Conservation (phyloP, 2,113 vertebrate genomes). For the Gymnogyps californianus region DNA sequence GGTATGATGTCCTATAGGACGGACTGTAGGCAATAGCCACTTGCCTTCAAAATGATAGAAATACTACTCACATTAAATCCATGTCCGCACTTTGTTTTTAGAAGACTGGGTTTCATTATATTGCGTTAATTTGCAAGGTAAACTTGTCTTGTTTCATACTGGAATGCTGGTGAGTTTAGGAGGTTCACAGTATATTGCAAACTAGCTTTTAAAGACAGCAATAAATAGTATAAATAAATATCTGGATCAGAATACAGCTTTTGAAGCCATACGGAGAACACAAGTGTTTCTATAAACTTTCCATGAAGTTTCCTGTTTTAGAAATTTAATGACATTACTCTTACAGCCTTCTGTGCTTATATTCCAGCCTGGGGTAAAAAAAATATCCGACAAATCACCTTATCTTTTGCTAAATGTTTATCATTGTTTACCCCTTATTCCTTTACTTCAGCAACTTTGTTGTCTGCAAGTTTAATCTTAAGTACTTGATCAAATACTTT, state of each 20-base stretch:
- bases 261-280: not conserved
- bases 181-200: constrained; percentile 23
- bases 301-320: not conserved
- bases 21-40: not conserved
- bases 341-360: not conserved
- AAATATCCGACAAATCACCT: not conserved
- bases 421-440: not conserved
- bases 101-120: not conserved
- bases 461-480: not conserved
- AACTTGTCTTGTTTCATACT: not conserved
- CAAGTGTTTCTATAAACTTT: not conserved
- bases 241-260: not conserved
- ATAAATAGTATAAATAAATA: not conserved
- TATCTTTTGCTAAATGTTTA: not conserved
- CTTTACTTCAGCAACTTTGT: not conserved
- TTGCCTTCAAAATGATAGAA: not conserved
- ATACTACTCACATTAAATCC: not conserved
- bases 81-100: not conserved
- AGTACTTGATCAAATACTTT: not conserved
- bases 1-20: not conserved
- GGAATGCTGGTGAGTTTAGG: constrained; percentile 30
- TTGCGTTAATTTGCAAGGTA: not conserved
- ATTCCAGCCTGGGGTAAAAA: not conserved
- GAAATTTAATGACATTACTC: not conserved
- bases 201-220: not conserved